Conservation (phyloP, 92 coral and sea anemone species). For the Siderastrea radians region DNA sequence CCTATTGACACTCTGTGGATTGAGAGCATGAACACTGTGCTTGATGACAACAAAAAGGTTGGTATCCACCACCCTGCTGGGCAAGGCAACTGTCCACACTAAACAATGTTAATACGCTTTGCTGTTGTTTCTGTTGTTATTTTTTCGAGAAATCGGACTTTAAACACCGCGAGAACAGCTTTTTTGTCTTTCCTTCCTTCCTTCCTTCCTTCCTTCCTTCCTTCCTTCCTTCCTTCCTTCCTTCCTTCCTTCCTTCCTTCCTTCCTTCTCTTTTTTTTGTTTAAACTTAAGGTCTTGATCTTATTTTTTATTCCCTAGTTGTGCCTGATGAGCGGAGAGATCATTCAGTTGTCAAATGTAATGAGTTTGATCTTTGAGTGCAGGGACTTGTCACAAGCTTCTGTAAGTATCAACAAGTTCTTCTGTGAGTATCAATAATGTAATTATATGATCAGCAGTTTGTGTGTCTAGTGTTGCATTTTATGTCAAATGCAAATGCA, state of each 20-base stretch:
- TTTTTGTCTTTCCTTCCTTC: background rate
- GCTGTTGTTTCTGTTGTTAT: too few relatives aligned
- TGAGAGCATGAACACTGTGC: slow-evolving; percentile 99
- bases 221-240: background rate
- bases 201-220: background rate
- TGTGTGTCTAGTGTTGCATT: too few relatives aligned
- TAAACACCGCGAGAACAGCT: background rate
- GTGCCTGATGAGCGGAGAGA: slow-evolving; percentile 99
- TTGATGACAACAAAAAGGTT: slow-evolving; percentile 99
- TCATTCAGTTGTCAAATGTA: slow-evolving; percentile 96
- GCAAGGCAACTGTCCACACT: too few relatives aligned
- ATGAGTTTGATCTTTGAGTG: slow-evolving; percentile 99
- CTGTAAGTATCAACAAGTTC: slow-evolving; percentile 77
- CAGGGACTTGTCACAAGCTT: slow-evolving; percentile 97
- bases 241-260: too few relatives aligned
- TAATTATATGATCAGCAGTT: background rate
- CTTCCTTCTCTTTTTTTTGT: background rate
- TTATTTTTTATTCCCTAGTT: slow-evolving; percentile 63
- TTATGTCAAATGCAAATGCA: too few relatives aligned
- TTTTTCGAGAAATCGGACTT: too few relatives aligned
- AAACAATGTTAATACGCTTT: too few relatives aligned
- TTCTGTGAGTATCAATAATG: background rate
- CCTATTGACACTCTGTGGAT: slow-evolving; percentile 99
- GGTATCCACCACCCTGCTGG: background rate
- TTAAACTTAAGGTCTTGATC: background rate